Conservation (phyloP, 2,113 vertebrate species). For the Prinia subflava region DNA sequence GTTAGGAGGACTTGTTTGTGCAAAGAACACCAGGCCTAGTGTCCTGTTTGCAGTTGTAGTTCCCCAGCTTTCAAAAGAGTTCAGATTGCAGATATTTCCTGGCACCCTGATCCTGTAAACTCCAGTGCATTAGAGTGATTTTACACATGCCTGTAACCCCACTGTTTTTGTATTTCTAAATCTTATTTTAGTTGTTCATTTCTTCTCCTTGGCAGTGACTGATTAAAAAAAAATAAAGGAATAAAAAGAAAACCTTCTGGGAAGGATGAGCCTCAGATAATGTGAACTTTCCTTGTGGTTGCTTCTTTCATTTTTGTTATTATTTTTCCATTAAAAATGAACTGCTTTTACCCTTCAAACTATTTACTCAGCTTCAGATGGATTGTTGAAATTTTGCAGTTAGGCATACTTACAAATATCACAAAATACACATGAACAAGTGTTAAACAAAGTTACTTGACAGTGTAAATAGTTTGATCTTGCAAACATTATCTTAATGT, state of each 20-base stretch:
- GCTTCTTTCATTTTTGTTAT: neutral
- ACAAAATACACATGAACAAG: neutral
- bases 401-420: neutral
- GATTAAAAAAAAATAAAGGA: neutral
- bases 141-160: neutral
- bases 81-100: slow-evolving; percentile 1
- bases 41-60: neutral
- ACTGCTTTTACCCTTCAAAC: slow-evolving; percentile 2
- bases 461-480: neutral
- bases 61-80: neutral
- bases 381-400: neutral
- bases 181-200: slow-evolving; percentile 1
- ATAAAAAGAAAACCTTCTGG: neutral
- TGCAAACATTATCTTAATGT: neutral
- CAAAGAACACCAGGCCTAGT: neutral
- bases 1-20: neutral
- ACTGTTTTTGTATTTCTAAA: slow-evolving; percentile 1
- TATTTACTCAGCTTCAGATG: slow-evolving; percentile 15
- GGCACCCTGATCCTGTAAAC: neutral
- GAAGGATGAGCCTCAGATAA: slow-evolving; percentile 4
- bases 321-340: slow-evolving; percentile 19
- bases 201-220: neutral
- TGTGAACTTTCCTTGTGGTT: slow-evolving; percentile 1
- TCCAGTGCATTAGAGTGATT: neutral
- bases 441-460: neutral